phyloP scores from a whole-genome alignment of 2,113 vertebrate genomes.

The Ammodytes marinus region DNA sequence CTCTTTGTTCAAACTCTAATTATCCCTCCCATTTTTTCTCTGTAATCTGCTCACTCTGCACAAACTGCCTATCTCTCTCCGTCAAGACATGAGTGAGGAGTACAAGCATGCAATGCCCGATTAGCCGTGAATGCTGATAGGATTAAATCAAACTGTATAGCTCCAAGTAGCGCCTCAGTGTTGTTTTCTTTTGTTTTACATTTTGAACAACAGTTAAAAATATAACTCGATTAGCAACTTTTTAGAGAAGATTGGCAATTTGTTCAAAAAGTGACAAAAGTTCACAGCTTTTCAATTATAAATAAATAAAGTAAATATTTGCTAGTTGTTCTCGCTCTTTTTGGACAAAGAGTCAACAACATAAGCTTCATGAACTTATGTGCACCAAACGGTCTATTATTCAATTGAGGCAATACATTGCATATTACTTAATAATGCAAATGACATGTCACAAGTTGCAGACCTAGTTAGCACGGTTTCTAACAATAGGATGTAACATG shows the following conservation, averaged over 20 bases:
- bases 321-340: too few relatives aligned
- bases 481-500: background rate
- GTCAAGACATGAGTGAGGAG: slow-evolving; percentile 26
- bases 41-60: slow-evolving; percentile 46
- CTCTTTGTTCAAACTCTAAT: slow-evolving; percentile 47
- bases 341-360: too few relatives aligned
- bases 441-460: background rate
- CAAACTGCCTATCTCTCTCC: slow-evolving; percentile 30
- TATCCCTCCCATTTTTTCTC: slow-evolving; percentile 37
- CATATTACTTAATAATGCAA: background rate
- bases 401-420: background rate
- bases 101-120: slow-evolving; percentile 33
- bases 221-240: too few relatives aligned
- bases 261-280: too few relatives aligned
- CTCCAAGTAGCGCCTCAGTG: slow-evolving; percentile 6
- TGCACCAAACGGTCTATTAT: too few relatives aligned
- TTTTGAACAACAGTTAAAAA: too few relatives aligned
- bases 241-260: too few relatives aligned
- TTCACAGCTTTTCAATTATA: too few relatives aligned
- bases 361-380: too few relatives aligned
- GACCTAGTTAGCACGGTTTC: background rate
- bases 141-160: slow-evolving; percentile 37
- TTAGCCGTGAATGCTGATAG: slow-evolving; percentile 17
- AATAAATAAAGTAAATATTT: too few relatives aligned
- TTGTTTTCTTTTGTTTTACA: slow-evolving; percentile 5